These are phyloP conservation scores for Cantharis flavilabris DNA, from an alignment of 2,888 invertebrate genomes.

Conservation along the genomic window DNA sequence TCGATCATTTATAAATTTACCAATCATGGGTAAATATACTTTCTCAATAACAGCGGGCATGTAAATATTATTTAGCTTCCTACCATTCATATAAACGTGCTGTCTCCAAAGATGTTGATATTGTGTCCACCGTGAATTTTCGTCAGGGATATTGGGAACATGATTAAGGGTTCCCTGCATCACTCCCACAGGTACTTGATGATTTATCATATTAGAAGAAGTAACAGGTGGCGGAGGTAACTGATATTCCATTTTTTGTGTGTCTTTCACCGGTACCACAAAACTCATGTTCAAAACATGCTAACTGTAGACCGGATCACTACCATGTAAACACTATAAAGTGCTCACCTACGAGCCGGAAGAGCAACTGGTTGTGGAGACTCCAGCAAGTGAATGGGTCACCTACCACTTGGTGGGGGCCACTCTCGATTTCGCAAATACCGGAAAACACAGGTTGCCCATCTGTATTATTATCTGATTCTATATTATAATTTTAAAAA, in stretches of 20 bases:
- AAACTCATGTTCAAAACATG: constrained; percentile 56
- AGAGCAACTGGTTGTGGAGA: constrained; percentile 52
- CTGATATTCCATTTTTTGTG: constrained; percentile 57
- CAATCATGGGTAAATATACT: neutral
- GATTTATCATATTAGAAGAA: constrained; percentile 50
- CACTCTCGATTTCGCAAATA: constrained; percentile 54
- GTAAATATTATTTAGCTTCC: neutral
- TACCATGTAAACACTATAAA: constrained; percentile 38
- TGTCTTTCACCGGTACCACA: constrained; percentile 54
- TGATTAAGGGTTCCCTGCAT: constrained; percentile 69
- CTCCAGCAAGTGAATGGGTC: constrained; percentile 49
- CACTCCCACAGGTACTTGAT: constrained; percentile 66
- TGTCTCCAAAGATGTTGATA: constrained; percentile 80
- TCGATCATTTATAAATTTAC: neutral
- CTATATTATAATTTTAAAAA: neutral
- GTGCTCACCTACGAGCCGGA: constrained; percentile 47
- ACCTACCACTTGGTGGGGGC: constrained; percentile 41
- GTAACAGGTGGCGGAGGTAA: constrained; percentile 57
- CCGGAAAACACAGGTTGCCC: constrained; percentile 44
- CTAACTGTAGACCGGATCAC: constrained; percentile 49
- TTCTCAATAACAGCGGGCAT: neutral
- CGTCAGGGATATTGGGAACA: constrained; percentile 64
- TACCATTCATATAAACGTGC: constrained; percentile 80
- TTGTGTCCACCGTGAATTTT: constrained; percentile 68
- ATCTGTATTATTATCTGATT: constrained; percentile 7